These are phyloP conservation scores for Alectoris magna DNA, from an alignment of 2,797 vertebrate species.

Conservation along the genomic window DNA sequence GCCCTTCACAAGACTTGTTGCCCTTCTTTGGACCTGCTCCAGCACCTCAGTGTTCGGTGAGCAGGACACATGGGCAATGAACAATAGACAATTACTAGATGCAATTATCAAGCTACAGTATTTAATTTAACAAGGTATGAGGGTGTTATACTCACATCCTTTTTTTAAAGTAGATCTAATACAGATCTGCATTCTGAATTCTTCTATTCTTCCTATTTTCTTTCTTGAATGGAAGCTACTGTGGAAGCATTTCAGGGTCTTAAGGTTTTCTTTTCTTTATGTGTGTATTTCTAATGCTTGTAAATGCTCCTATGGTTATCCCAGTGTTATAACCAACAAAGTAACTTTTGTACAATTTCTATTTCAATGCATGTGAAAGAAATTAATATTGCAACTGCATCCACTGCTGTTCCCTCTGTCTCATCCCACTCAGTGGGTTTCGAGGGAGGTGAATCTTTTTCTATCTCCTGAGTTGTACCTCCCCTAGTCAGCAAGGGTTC, in stretches of 20 bases:
- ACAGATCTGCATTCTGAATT: background rate
- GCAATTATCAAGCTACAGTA: background rate
- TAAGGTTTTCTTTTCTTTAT: background rate
- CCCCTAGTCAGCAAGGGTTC: no score
- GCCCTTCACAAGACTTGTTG: no score
- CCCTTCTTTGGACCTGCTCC: no score
- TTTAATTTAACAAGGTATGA: background rate
- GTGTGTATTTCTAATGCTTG: background rate
- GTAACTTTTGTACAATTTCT: background rate
- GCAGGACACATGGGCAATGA: background rate
- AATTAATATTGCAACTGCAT: background rate
- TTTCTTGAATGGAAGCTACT: background rate
- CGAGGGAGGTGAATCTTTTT: no score
- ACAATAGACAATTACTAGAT: background rate
- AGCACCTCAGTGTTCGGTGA: background rate
- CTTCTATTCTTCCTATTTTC: background rate
- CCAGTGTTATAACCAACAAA: background rate
- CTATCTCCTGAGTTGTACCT: no score
- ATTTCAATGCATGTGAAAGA: background rate
- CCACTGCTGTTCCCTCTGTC: background rate
- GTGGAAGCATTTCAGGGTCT: background rate
- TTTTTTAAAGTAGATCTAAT: background rate
- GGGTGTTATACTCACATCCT: background rate
- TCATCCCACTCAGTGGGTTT: no score
- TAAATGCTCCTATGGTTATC: background rate